Evolutionary conservation across 2,113 vertebrate species (phyloP).

Genomic region (Malurus elegans): DNA sequence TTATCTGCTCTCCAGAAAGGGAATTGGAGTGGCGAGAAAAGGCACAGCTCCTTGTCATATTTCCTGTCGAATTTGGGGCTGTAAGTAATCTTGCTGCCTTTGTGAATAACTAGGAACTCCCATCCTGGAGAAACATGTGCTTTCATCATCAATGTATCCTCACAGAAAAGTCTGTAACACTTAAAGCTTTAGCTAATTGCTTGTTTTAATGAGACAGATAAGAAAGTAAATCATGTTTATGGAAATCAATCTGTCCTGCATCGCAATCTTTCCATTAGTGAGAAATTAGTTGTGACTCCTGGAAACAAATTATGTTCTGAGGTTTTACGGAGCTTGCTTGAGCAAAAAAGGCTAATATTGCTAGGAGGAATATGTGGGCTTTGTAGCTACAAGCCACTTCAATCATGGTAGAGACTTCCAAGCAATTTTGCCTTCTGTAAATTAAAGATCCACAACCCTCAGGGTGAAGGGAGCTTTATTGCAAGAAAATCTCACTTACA

Average conservation of each 20-base stretch:
- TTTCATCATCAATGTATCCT: not conserved
- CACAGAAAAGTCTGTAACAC: not conserved
- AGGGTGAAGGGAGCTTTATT: not conserved
- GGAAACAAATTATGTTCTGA: not conserved
- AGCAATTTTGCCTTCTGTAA: constrained; percentile 10
- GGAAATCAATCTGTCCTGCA: not conserved
- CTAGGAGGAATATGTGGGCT: not conserved
- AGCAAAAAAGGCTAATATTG: not conserved
- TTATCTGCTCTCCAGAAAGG: not conserved
- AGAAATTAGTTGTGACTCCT: not conserved
- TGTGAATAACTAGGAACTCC: not conserved
- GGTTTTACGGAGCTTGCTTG: not conserved
- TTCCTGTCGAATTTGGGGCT: not conserved
- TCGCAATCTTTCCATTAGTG: not conserved
- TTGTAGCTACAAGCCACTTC: constrained; percentile 3
- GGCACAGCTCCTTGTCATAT: not conserved
- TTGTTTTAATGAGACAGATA: constrained; percentile 8
- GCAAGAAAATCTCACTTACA: not conserved
- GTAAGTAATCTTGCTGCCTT: not conserved
- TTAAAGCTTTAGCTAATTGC: not conserved
- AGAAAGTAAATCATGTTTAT: constrained; percentile 11
- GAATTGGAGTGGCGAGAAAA: not conserved
- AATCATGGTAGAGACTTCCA: not conserved
- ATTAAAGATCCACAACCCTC: not conserved
- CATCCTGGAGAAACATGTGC: not conserved